Percentiles rank a stretch among this genome's conserved stretches.
Conservation (phyloP, 1,140 invertebrate species). For the Conus ventricosus region DNA sequence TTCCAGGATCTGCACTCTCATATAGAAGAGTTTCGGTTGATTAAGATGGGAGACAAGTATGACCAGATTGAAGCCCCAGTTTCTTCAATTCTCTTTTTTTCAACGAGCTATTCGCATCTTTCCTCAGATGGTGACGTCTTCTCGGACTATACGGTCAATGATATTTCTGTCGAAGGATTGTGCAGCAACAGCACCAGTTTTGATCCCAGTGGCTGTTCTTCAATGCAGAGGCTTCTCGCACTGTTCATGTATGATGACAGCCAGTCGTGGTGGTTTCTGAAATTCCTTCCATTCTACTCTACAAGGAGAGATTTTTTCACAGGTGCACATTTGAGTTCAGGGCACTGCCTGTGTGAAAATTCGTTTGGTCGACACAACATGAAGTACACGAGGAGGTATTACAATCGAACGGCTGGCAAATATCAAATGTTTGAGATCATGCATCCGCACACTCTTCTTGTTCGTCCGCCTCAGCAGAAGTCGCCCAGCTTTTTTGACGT, state of each 20-base stretch:
- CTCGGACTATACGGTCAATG: slow-evolving; percentile 17
- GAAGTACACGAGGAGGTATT: slow-evolving; percentile 9
- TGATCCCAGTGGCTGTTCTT: neutral
- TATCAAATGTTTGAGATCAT: slow-evolving; percentile 22
- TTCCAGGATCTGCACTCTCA: slow-evolving; percentile 15
- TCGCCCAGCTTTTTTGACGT: neutral
- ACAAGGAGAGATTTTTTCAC: no score
- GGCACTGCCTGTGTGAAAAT: slow-evolving; percentile 29
- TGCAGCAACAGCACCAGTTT: neutral
- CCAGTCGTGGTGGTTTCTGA: neutral
- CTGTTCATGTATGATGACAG: neutral
- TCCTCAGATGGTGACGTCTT: neutral
- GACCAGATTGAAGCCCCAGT: neutral
- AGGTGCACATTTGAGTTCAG: neutral
- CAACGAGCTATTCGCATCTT: slow-evolving; percentile 12
- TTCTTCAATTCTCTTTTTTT: slow-evolving; percentile 21
- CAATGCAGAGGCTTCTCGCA: neutral
- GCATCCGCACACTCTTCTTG: slow-evolving; percentile 16
- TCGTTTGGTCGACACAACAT: slow-evolving; percentile 15
- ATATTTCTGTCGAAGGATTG: neutral
- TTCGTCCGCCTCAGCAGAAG: slow-evolving; percentile 3
- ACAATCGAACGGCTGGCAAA: neutral
- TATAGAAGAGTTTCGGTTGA: slow-evolving; percentile 4
- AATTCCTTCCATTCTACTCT: neutral
- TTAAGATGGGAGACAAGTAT: neutral